Evolutionary conservation across 2,888 invertebrate genomes (phyloP), one percentile per base, ranked within the genome.

Genomic region (Pogonocherus hispidulus): DNA sequence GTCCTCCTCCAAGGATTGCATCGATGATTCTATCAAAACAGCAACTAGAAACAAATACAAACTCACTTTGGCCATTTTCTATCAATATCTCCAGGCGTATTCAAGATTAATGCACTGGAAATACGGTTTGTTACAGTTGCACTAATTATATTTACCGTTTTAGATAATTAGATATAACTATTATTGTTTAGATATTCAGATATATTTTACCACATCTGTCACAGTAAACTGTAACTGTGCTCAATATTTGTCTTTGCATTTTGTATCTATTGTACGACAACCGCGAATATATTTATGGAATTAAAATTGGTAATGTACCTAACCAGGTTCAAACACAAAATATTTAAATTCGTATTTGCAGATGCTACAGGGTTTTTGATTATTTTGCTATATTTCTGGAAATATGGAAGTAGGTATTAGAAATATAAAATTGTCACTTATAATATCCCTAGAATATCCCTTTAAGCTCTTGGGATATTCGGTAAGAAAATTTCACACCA

Each of bases 1-100:
- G 62, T 79, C 79, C 32, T 73, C 72, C 62, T 77, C 64, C 63
- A 78, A 72, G 73, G 51, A 77, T 70, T 76, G 73, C n/a, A 71
- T 22, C 2, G 72, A 72, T 35, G 63, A 20, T 54, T 69, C 60
- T 46, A 75, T 67, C 47, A 66, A 59, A 57, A 74, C 16, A 41
- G 63, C 46, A 41, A 73, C 23, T 19, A 75, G 57, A 59, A 73
- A 56, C 41, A 71, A 18, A 47, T 41, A 69, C 9, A 74, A 46
- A 62, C 22, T n/a, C 32, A 49, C 46, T 67, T 60, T 65, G 14
- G 22, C 27, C 23, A 67, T 59, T 55, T 67, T 70, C 22, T 35
- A 41, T 59, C 32, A 27, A 46, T 23, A 23, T 44, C 3, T 23
- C 14, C 11, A 9, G 14, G n/a, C 5, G 19, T 32, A 32, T 47